phyloP scores from a whole-genome alignment of 2,113 vertebrate species.

The Haemorhous mexicanus region DNA sequence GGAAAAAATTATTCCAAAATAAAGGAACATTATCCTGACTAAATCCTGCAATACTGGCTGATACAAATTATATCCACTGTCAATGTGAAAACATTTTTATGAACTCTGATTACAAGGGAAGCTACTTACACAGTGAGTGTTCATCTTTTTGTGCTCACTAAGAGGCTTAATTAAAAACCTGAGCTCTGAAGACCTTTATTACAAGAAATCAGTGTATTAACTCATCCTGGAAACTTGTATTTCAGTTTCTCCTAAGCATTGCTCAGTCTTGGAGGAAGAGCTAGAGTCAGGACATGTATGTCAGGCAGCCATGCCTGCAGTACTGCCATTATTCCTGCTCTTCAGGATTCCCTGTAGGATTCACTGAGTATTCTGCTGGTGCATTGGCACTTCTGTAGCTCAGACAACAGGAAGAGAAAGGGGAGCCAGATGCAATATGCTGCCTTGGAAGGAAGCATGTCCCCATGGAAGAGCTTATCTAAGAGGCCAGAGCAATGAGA shows the following conservation, averaged over 20 bases:
- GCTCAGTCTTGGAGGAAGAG: not conserved
- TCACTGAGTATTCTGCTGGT: not conserved
- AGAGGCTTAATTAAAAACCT: not conserved
- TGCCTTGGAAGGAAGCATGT: not conserved
- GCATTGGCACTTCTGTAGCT: not conserved
- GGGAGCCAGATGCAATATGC: not conserved
- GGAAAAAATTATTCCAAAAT: not conserved
- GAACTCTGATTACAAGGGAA: not conserved
- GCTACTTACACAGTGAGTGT: not conserved
- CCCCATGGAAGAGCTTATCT: not conserved
- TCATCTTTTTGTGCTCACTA: not conserved
- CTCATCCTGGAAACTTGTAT: not conserved
- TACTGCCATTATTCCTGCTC: not conserved
- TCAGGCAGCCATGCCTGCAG: not conserved
- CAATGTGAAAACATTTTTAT: not conserved
- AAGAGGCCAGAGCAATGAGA: not conserved
- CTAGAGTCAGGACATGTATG: not conserved
- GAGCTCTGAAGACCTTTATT: not conserved
- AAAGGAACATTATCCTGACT: not conserved
- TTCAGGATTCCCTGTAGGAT: not conserved
- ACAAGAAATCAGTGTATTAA: not conserved
- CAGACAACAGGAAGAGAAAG: not conserved
- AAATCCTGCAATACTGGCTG: not conserved
- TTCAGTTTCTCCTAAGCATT: not conserved
- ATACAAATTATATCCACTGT: not conserved